A percentile compares a stretch with the other conserved stretches of the same genome.
phyloP scores from a whole-genome alignment of 1,140 invertebrate species.

The Platorchestia sp. region DNA sequence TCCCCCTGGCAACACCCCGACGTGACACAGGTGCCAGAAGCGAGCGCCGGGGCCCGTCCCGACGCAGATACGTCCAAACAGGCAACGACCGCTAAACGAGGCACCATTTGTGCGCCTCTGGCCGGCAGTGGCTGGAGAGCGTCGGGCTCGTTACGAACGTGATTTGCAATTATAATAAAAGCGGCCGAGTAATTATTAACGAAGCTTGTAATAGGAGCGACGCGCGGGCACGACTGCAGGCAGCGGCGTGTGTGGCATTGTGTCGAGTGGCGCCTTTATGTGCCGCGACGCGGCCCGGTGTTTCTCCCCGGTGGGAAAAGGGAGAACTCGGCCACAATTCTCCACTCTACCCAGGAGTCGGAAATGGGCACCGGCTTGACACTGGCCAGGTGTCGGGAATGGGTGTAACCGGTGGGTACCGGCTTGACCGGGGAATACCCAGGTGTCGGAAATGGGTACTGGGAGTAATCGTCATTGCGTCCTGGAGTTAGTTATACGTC shows the following conservation, averaged over 20 bases:
- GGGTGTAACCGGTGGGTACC: no score
- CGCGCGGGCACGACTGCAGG: background rate
- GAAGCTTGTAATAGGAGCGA: constrained; percentile 29
- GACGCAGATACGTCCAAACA: background rate
- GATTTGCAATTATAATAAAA: constrained; percentile 55
- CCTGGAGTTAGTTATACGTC: no score
- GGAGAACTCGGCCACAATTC: no score
- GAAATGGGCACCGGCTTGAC: no score
- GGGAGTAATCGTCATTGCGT: no score
- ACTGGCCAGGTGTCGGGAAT: no score
- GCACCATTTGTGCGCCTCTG: constrained; percentile 17
- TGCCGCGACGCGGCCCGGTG: background rate
- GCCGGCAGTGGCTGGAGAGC: constrained; percentile 1
- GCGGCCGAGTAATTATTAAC: constrained; percentile 48
- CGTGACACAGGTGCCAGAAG: no score
- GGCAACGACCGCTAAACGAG: constrained; percentile 7
- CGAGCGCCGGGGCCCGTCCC: background rate
- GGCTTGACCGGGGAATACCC: no score
- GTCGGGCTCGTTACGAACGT: constrained; percentile 16
- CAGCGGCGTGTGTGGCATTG: background rate
- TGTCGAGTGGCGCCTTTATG: background rate
- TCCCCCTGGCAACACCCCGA: no score
- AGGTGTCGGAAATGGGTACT: no score
- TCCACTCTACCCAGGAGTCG: no score
- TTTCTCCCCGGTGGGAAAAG: no score